Evolutionary conservation across 1,140 invertebrate species (phyloP).

Genomic region (Trypoxylus dichotomus): DNA sequence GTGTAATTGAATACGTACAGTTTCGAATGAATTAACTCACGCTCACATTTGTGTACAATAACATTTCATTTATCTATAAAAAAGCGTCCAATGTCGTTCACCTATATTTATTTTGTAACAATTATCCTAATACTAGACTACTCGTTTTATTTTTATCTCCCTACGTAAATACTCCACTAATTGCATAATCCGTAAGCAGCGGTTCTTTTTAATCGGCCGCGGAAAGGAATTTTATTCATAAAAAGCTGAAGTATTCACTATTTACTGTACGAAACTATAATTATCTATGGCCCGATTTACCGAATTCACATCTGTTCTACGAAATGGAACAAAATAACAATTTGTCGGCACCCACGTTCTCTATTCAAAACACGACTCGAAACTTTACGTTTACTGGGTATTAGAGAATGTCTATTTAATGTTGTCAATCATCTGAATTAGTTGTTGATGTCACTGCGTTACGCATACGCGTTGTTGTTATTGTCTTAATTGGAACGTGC

Average conservation of each 20-base stretch:
- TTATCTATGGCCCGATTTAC: neutral
- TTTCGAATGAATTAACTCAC: too few species aligned
- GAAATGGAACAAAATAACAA: neutral
- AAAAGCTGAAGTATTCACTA: neutral
- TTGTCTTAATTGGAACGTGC: neutral
- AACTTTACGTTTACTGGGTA: neutral
- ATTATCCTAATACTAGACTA: neutral
- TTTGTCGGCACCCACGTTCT: neutral
- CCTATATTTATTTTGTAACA: neutral
- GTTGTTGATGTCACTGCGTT: neutral
- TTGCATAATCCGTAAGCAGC: neutral
- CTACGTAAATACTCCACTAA: neutral
- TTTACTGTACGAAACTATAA: neutral
- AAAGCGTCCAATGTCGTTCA: neutral
- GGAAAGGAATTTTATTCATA: neutral
- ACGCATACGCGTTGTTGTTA: neutral
- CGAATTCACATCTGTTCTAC: neutral
- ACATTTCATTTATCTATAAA: too few species aligned
- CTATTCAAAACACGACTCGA: neutral
- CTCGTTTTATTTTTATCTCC: neutral
- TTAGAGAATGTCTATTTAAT: neutral
- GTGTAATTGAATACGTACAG: too few species aligned
- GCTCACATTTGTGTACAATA: too few species aligned
- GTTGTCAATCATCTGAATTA: neutral
- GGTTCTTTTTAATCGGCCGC: neutral